Evolutionary conservation across 2,797 vertebrate genomes (phyloP).

Genomic region (Chaunax sp.): DNA sequence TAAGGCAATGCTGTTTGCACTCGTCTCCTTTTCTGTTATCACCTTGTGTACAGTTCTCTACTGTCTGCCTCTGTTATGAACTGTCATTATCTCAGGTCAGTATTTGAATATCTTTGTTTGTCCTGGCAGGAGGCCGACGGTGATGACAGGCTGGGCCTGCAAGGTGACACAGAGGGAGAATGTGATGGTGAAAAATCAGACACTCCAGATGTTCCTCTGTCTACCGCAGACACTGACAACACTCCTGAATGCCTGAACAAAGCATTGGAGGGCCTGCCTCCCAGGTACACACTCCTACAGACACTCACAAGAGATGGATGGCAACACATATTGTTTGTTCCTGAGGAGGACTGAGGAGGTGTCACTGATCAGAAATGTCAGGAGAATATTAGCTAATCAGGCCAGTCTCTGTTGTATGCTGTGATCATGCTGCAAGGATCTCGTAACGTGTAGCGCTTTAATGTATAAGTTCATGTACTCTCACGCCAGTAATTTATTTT

Average conservation of each 20-base stretch:
- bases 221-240: conserved; percentile 89
- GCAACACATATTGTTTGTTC: background rate
- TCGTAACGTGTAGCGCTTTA: too few relatives aligned
- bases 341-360: too few relatives aligned
- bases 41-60: too few relatives aligned
- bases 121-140: conserved; percentile 87
- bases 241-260: conserved; percentile 95
- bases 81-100: background rate
- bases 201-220: conserved; percentile 86
- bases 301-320: background rate
- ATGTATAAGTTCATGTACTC: too few relatives aligned
- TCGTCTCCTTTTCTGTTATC: background rate
- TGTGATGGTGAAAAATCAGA: conserved; percentile 87
- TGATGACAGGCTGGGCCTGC: conserved; percentile 86
- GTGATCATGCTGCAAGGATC: too few relatives aligned
- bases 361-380: background rate
- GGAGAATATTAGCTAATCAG: too few relatives aligned
- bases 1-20: background rate
- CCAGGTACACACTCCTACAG: conserved; percentile 83
- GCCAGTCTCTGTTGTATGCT: too few relatives aligned
- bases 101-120: conserved; percentile 42
- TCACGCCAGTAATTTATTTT: too few relatives aligned
- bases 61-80: background rate
- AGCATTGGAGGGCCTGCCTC: conserved; percentile 93
- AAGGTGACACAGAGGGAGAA: conserved; percentile 80